These are phyloP conservation scores for Pilophorus perplexus DNA, from an alignment of 2,888 invertebrate species.

Conservation along the genomic window DNA sequence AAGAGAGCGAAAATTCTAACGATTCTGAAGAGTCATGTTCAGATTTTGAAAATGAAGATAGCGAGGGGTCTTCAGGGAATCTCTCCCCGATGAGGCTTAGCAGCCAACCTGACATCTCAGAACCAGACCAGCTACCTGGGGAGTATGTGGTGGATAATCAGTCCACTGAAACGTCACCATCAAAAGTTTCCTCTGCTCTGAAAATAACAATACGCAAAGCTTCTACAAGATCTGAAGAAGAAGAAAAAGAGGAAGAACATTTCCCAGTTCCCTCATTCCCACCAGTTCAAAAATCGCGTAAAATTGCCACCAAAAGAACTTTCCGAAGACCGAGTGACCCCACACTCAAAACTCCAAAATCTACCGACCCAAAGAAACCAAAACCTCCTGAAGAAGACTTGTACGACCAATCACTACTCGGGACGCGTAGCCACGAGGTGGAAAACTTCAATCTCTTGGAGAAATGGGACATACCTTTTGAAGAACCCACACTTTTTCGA, in stretches of 20 bases:
- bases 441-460: slow-evolving; percentile 26
- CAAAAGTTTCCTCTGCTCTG: slow-evolving; percentile 1
- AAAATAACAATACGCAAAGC: slow-evolving; percentile 23
- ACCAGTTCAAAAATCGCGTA: neutral
- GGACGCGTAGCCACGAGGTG: slow-evolving; percentile 10
- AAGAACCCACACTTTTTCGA: slow-evolving; percentile 25
- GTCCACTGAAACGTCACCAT: neutral
- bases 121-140: neutral
- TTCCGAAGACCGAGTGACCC: slow-evolving; percentile 4
- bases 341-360: neutral
- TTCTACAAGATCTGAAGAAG: slow-evolving; percentile 21
- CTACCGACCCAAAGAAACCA: neutral
- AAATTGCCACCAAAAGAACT: slow-evolving; percentile 10
- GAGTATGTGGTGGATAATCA: slow-evolving; percentile 23
- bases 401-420: neutral
- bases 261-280: neutral
- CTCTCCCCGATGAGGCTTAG: neutral
- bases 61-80: neutral
- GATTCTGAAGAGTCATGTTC: neutral
- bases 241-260: slow-evolving; percentile 2
- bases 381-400: neutral
- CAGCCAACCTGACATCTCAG: no score
- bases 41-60: neutral
- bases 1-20: neutral
- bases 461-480: slow-evolving; percentile 28